Base-by-base conservation (phyloP, 2,888 invertebrate species). In the Spisula subtruncata region DNA sequence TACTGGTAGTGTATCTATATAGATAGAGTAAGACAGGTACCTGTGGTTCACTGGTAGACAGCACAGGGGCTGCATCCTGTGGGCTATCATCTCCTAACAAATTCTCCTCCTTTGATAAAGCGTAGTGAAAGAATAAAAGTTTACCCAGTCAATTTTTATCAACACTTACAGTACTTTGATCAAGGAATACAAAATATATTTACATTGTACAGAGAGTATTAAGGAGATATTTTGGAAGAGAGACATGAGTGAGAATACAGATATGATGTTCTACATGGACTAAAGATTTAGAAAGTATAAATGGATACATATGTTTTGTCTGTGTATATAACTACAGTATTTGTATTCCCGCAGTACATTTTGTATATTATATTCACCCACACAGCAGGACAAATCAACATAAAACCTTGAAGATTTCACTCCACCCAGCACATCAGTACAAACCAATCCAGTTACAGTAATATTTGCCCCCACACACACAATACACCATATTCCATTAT, bases 61-160 rank as follows among this genome's bases (percentile, higher is more conserved):
- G n/a, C 10, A 75, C 75, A 75, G 32, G 75, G 75, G 75, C 75
- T 16, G 75, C 14, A 75, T 75, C 75, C 75, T 75, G 75, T 18
- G 75, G 75, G 29, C 16, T 75, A 32, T 75, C 75, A 6, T 75
- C 75, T 35, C 75, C 75, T 32, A 75, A 75, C 35, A 75, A 32
- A 75, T 75, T 75, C 75, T 75, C 75, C 75, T 75, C 75, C 75
- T 75, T 41, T 32, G 75, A 75, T 32, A 75, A 18, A 12, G 32
- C 75, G 32, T 75, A 35, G 75, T 16, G 35, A 32, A 35, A 75
- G 75, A 75, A 75, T 35, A 75, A 75, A 75, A 75, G 35, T 66
- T 56, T 66, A 25, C 60, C 60, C 60, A 66, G n/a, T 66, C n/a
- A 66, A 66, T 25, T 66, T 66, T 10, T 5, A 25, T 5, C 12